Evolutionary conservation across 2,113 vertebrate species (phyloP).

Genomic region (Toxostoma redivivum): DNA sequence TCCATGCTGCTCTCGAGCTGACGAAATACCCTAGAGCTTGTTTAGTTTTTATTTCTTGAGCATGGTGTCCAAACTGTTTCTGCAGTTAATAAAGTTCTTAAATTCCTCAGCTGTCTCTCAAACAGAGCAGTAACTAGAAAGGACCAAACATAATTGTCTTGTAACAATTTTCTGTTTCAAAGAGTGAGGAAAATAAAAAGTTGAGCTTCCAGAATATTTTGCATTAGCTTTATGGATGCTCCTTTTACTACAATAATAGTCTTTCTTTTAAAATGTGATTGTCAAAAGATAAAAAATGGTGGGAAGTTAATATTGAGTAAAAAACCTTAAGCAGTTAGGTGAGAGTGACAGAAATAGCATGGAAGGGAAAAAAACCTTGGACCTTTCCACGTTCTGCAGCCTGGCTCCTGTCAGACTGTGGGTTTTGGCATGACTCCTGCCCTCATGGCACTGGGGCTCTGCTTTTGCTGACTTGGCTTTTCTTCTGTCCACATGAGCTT

Average conservation of each 20-base stretch:
- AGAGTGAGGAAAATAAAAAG: not conserved
- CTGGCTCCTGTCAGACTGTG: not conserved
- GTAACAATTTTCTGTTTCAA: not conserved
- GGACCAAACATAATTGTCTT: not conserved
- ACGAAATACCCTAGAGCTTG: not conserved
- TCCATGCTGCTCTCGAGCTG: not conserved
- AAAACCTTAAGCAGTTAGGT: not conserved
- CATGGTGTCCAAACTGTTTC: not conserved
- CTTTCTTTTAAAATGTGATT: not conserved
- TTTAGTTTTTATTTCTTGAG: not conserved
- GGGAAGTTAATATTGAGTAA: not conserved
- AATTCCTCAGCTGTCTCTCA: not conserved
- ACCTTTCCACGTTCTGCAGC: not conserved
- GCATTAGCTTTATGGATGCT: not conserved
- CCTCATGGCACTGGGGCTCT: not conserved
- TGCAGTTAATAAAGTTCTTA: not conserved
- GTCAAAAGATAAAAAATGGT: not conserved
- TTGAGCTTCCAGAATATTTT: not conserved
- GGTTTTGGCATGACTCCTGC: not conserved
- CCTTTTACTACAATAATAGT: not conserved
- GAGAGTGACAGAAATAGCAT: not conserved
- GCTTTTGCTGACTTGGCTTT: not conserved
- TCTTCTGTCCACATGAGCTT: not conserved
- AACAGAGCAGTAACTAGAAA: not conserved
- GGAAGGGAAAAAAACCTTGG: not conserved